phyloP scores from a whole-genome alignment of 2,888 invertebrate species.

The Oscheius sp. region DNA sequence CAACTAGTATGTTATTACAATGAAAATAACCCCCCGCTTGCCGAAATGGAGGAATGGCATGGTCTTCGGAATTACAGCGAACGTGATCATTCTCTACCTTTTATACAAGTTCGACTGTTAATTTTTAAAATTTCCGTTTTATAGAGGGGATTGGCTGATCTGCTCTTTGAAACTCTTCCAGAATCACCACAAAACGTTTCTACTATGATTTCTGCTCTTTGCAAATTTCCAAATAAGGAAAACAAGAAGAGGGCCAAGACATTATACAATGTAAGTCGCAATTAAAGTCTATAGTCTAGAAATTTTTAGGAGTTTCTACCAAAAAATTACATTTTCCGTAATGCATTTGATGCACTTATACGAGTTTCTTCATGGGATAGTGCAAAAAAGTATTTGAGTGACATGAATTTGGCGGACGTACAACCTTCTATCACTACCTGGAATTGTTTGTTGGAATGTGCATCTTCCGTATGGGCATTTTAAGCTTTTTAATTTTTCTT shows the following conservation, averaged over 20 bases:
- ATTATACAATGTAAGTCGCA: conserved; percentile 44
- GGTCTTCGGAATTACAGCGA: conserved; percentile 63
- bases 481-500: conserved; percentile 12
- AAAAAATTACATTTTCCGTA: conserved; percentile 32
- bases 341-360: conserved; percentile 57
- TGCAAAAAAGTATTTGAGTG: conserved; percentile 33
- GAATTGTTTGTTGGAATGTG: conserved; percentile 42
- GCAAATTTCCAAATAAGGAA: conserved; percentile 50
- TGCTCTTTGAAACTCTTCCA: conserved; percentile 64
- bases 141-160: conserved; percentile 59
- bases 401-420: conserved; percentile 34
- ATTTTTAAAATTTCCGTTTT: background rate
- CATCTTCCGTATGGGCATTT: conserved; percentile 36
- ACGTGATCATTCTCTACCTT: conserved; percentile 3
- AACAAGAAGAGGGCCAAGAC: conserved; percentile 45
- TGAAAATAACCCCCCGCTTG: conserved; percentile 57
- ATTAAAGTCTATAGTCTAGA: conserved; percentile 15
- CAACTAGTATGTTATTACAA: conserved; percentile 66
- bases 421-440: conserved; percentile 43
- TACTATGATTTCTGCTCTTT: conserved; percentile 62
- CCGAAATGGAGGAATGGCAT: conserved; percentile 65
- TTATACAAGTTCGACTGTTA: no score
- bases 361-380: conserved; percentile 21
- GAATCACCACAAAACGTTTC: conserved; percentile 59
- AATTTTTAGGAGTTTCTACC: conserved; percentile 30